Evolutionary conservation across 2,113 vertebrate genomes (phyloP).

Genomic region (Aplodontia rufa): DNA sequence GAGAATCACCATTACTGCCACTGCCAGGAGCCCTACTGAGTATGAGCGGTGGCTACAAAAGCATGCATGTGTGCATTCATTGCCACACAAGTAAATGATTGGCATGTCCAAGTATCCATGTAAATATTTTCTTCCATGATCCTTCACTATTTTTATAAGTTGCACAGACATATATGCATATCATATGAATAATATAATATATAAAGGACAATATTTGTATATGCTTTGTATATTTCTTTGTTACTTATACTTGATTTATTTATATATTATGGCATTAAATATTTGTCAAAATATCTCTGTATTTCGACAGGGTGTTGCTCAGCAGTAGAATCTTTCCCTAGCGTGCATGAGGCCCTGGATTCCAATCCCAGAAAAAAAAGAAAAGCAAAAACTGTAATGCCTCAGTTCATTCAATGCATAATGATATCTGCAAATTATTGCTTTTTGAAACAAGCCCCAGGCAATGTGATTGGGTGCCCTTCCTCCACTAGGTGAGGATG

Average conservation of each 20-base stretch:
- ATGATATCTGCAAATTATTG: neutral
- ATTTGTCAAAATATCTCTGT: neutral
- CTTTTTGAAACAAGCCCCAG: neutral
- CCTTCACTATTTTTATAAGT: neutral
- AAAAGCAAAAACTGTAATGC: neutral
- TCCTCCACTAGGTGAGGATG: neutral
- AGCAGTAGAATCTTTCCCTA: neutral
- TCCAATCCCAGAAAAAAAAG: neutral
- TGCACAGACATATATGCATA: no score
- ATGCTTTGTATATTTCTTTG: neutral
- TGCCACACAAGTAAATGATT: neutral
- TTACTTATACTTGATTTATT: neutral
- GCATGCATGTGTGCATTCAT: neutral
- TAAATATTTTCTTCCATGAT: neutral
- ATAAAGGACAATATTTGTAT: neutral
- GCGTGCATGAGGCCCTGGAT: no score
- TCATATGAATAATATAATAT: neutral
- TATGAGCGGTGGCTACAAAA: neutral
- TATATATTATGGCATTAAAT: neutral
- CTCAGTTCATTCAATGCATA: neutral
- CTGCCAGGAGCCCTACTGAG: neutral
- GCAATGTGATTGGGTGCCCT: fast-evolving
- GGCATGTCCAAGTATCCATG: neutral
- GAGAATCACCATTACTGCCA: neutral
- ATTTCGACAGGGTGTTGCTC: neutral